Percentiles rank a stretch among this genome's conserved stretches.
These are phyloP conservation scores for Rhinatrema bivittatum DNA, from an alignment of 2,797 vertebrate genomes.

Conservation along the genomic window DNA sequence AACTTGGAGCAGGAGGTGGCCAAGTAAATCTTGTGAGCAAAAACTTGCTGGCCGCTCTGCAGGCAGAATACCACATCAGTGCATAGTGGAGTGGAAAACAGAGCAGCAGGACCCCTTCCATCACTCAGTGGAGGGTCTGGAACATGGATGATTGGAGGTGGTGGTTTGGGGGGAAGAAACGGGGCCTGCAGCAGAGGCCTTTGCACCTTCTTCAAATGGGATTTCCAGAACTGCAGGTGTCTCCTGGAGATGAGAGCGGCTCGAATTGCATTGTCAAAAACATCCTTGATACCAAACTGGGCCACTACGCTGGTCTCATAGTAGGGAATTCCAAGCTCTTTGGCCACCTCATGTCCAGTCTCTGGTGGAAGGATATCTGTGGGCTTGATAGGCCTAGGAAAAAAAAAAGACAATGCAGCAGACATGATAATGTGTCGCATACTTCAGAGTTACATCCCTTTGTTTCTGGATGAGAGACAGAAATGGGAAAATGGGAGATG, in stretches of 20 bases:
- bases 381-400: constrained; percentile 76
- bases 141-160: constrained; percentile 72
- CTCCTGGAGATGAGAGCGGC: constrained; percentile 83
- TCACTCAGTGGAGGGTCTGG: constrained; percentile 61
- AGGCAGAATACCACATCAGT: constrained; percentile 78
- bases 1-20: constrained; percentile 87
- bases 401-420: no score
- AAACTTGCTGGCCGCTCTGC: constrained; percentile 64
- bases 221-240: constrained; percentile 90
- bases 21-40: constrained; percentile 82
- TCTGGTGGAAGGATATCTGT: constrained; percentile 83
- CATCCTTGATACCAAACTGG: constrained; percentile 86
- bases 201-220: constrained; percentile 81
- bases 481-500: no score
- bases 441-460: no score
- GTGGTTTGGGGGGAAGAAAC: constrained; percentile 77
- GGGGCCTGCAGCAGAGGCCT: constrained; percentile 79
- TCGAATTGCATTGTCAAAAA: constrained; percentile 88
- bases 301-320: constrained; percentile 88
- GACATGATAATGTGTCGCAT: no score
- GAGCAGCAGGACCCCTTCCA: constrained; percentile 60
- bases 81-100: constrained; percentile 72
- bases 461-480: no score
- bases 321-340: constrained; percentile 83
- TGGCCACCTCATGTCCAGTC: constrained; percentile 80